Conservation (phyloP, 2,797 vertebrate species). For the Sparus aurata region DNA sequence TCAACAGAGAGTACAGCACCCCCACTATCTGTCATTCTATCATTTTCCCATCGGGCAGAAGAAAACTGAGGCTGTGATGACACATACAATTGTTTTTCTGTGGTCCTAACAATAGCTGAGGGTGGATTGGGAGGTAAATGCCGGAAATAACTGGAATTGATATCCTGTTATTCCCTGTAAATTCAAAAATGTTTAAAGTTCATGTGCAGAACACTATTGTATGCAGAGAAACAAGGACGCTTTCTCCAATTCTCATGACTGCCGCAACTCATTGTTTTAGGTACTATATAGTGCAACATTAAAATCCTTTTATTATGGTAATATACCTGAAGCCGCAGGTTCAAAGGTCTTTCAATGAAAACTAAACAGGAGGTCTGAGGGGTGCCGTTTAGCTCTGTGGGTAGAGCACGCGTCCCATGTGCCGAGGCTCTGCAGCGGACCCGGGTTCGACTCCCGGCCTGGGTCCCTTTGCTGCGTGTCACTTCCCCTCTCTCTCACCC, state of each 20-base stretch:
- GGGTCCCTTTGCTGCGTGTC: too few species aligned
- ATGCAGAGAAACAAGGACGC: neutral
- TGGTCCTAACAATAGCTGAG: neutral
- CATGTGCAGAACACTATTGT: too few species aligned
- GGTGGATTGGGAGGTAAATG: neutral
- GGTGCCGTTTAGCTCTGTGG: too few species aligned
- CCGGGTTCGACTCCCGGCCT: too few species aligned
- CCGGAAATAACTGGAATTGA: neutral
- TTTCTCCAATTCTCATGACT: neutral
- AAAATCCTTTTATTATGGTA: neutral
- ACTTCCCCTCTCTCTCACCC: too few species aligned
- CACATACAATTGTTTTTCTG: neutral
- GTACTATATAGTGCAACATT: neutral
- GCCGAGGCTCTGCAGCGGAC: too few species aligned
- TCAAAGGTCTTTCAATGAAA: neutral
- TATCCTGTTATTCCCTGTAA: neutral
- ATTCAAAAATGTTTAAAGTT: neutral
- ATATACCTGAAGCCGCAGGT: neutral
- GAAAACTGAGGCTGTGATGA: slow-evolving; percentile 16
- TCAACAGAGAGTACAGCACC: slow-evolving; percentile 12
- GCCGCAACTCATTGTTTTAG: neutral
- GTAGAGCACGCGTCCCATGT: too few species aligned
- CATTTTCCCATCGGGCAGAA: neutral
- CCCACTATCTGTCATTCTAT: neutral
- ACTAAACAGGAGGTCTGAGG: neutral